Evolutionary conservation across 2,888 invertebrate species (phyloP).

Genomic region (Petrolisthes cinctipes): DNA sequence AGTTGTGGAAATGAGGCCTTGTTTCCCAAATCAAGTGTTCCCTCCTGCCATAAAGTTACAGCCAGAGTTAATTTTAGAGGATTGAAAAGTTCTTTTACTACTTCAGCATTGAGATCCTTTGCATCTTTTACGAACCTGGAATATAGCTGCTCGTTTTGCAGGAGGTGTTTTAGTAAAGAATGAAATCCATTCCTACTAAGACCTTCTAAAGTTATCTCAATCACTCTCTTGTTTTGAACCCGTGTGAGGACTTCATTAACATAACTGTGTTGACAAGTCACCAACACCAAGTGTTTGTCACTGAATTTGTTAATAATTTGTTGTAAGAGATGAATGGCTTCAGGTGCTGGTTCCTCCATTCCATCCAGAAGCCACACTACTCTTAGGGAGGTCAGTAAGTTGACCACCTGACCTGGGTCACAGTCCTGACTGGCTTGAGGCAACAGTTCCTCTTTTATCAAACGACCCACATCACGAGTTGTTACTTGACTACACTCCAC

Average conservation of each 20-base stretch:
- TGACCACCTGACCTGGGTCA: slow-evolving; percentile 7
- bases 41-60: slow-evolving; percentile 32
- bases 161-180: neutral
- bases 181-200: neutral
- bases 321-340: slow-evolving; percentile 8
- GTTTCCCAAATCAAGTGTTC: neutral
- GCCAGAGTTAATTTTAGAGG: slow-evolving; percentile 38
- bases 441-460: slow-evolving; percentile 25
- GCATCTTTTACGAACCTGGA: neutral
- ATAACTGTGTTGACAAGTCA: slow-evolving; percentile 25
- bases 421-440: slow-evolving; percentile 19
- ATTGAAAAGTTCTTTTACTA: slow-evolving; percentile 24
- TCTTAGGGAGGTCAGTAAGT: slow-evolving; percentile 15
- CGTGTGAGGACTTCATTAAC: neutral
- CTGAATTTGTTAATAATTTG: neutral
- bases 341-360: slow-evolving; percentile 32
- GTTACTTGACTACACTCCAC: slow-evolving; percentile 30
- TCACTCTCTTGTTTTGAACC: too few relatives aligned
- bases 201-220: slow-evolving; percentile 1
- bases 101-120: neutral
- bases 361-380: slow-evolving; percentile 50
- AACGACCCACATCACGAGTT: slow-evolving; percentile 24
- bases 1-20: slow-evolving; percentile 13
- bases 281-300: slow-evolving; percentile 10
- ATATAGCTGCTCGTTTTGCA: neutral